Evolutionary conservation across 2,113 vertebrate species (phyloP).

Genomic region (Xiphophorus couchianus): DNA sequence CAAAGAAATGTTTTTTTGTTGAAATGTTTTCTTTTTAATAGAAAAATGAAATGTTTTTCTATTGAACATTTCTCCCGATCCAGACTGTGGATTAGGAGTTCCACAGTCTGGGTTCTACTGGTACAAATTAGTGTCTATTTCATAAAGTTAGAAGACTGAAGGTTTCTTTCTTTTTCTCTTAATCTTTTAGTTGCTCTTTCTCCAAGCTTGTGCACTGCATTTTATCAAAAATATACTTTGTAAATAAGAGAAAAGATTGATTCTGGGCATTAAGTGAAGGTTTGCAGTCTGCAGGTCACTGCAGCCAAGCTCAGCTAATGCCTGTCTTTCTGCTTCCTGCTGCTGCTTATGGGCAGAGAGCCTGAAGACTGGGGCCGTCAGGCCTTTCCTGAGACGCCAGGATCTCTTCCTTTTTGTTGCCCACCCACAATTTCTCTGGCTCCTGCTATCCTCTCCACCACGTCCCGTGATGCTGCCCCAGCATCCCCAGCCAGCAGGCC

Average conservation of each 20-base stretch:
- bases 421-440: conserved; percentile 57
- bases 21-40: too few relatives aligned
- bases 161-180: neutral
- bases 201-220: conserved; percentile 3
- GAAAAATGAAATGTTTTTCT: too few relatives aligned
- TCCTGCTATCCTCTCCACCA: conserved; percentile 25
- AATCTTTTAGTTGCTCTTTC: neutral
- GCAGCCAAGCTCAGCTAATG: conserved; percentile 50
- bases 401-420: conserved; percentile 40
- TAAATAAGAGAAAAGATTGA: conserved; percentile 16
- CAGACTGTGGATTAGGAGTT: too few relatives aligned
- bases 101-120: too few relatives aligned
- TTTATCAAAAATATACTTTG: conserved; percentile 43
- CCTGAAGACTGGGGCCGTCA: conserved; percentile 69
- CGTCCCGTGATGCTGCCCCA: conserved; percentile 26
- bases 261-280: conserved; percentile 28
- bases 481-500: conserved; percentile 43
- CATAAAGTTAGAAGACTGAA: conserved; percentile 1
- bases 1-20: too few relatives aligned
- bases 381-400: conserved; percentile 48
- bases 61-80: too few relatives aligned
- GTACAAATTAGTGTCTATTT: too few relatives aligned
- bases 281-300: conserved; percentile 37
- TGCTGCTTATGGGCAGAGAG: conserved; percentile 58
- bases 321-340: conserved; percentile 43